A percentile compares a stretch with the other conserved stretches of the same genome.
These are phyloP conservation scores for Chrysomallon squamiferum DNA, from an alignment of 1,140 invertebrate species.

Conservation along the genomic window DNA sequence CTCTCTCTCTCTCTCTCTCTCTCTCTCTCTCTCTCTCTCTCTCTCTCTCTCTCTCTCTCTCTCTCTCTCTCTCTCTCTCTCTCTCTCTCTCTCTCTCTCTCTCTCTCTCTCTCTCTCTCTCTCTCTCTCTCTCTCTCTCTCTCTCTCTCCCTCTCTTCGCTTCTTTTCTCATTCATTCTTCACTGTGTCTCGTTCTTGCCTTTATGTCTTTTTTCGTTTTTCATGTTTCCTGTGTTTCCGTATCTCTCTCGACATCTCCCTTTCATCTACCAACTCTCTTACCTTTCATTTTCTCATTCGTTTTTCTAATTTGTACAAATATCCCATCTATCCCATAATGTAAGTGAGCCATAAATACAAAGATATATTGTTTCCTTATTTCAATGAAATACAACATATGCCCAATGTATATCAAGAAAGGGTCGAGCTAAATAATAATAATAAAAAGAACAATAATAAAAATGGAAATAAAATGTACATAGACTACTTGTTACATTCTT, in stretches of 20 bases:
- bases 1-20: not conserved
- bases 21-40: not conserved
- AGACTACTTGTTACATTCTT: too few species aligned
- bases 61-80: not conserved
- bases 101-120: not conserved
- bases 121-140: not conserved
- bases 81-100: not conserved
- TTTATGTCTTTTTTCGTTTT: not conserved
- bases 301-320: not conserved
- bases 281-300: not conserved
- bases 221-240: not conserved
- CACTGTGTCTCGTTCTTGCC: not conserved
- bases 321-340: too few species aligned
- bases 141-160: too few species aligned
- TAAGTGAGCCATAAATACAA: too few species aligned
- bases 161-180: not conserved
- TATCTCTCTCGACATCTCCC: not conserved
- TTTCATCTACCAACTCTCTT: too few species aligned
- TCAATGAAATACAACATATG: too few species aligned
- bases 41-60: too few species aligned
- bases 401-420: too few species aligned
- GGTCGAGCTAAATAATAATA: too few species aligned
- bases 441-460: too few species aligned
- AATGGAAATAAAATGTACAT: too few species aligned
- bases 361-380: too few species aligned